These are phyloP conservation scores for Holothuria glaberrima DNA, from an alignment of 35 echinoderm and acorn worm species.

Conservation along the genomic window DNA sequence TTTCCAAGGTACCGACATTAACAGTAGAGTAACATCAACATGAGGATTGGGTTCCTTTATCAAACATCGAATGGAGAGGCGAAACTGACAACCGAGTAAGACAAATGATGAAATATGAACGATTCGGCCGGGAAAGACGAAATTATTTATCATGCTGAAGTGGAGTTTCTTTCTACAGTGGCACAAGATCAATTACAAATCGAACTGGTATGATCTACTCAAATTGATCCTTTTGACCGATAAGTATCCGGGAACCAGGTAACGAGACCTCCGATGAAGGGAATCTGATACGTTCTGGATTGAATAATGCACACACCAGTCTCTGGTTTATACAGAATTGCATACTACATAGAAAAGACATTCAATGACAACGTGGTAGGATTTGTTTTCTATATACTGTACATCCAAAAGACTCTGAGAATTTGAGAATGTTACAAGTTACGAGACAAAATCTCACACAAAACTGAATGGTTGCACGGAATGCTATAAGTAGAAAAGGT, in stretches of 20 bases:
- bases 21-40: slow-evolving; percentile 59
- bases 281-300: slow-evolving; percentile 20
- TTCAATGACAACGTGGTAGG: background rate
- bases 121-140: slow-evolving; percentile 33
- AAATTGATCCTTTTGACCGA: slow-evolving; percentile 50
- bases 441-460: no score
- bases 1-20: slow-evolving; percentile 45
- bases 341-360: background rate
- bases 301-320: background rate
- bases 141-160: slow-evolving; percentile 61
- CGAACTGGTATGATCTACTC: slow-evolving; percentile 36
- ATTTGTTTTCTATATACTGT: no score
- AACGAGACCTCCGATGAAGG: slow-evolving; percentile 35
- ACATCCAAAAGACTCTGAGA: background rate
- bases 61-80: slow-evolving; percentile 56
- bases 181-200: slow-evolving; percentile 33
- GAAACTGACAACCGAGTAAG: slow-evolving; percentile 54
- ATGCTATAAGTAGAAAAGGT: no score
- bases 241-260: slow-evolving; percentile 42
- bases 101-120: slow-evolving; percentile 63
- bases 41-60: slow-evolving; percentile 45
- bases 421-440: background rate
- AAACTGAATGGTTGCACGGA: no score
- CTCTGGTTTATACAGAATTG: background rate
- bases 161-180: slow-evolving; percentile 46